Evolutionary conservation across 1,140 invertebrate species (phyloP).

Genomic region (Calephelis nemesis): DNA sequence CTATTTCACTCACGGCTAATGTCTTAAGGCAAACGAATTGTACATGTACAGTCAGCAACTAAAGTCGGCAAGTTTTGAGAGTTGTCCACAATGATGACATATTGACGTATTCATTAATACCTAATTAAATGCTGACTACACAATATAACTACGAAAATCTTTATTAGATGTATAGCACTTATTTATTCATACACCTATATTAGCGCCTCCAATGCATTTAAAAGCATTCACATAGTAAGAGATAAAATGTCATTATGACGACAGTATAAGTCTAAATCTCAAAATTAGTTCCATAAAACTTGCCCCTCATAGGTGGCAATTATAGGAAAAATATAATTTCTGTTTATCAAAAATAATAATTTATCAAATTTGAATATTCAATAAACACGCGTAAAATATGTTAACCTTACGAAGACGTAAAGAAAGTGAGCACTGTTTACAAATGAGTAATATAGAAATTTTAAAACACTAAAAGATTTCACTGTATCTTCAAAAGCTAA

Average conservation of each 20-base stretch:
- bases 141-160: conserved; percentile 11
- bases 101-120: background rate
- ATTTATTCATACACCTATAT: conserved; percentile 15
- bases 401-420: conserved; percentile 29
- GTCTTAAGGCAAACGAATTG: conserved; percentile 64
- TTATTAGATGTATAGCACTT: conserved; percentile 10
- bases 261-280: conserved; percentile 59
- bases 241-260: conserved; percentile 32
- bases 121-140: conserved; percentile 46
- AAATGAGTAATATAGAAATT: background rate
- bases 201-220: conserved; percentile 19
- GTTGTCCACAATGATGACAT: background rate
- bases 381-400: conserved; percentile 58
- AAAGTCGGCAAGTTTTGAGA: background rate
- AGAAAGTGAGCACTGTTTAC: background rate
- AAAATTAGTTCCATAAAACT: conserved; percentile 60
- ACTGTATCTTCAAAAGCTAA: no score
- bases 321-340: conserved; percentile 72
- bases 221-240: conserved; percentile 18
- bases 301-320: conserved; percentile 61
- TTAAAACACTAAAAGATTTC: no score
- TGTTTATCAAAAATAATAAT: conserved; percentile 76
- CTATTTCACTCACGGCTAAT: conserved; percentile 58
- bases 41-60: conserved; percentile 11
- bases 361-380: conserved; percentile 51